These are phyloP conservation scores for Dunckerocampus dactyliophorus DNA, from an alignment of 2,113 vertebrate species.

Conservation along the genomic window DNA sequence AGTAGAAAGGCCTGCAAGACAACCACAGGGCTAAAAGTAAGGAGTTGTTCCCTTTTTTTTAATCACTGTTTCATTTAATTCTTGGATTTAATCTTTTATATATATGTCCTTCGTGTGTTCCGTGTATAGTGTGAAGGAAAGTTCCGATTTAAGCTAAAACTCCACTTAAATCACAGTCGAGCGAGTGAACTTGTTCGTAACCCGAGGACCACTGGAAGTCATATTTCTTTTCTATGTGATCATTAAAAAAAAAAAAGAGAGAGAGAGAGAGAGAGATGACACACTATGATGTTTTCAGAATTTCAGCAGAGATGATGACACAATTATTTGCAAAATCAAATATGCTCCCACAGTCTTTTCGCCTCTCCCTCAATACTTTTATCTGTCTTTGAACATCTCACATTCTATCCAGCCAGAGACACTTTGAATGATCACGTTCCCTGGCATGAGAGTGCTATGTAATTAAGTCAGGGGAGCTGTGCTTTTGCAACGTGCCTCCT, in stretches of 20 bases:
- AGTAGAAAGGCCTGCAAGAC: too few relatives aligned
- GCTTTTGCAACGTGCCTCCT: constrained; percentile 57
- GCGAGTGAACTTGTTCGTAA: too few relatives aligned
- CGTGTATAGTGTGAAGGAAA: too few relatives aligned
- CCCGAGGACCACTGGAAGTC: too few relatives aligned
- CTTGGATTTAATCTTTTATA: too few relatives aligned
- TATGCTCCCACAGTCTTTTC: constrained; percentile 1
- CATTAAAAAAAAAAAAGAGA: constrained; percentile 3
- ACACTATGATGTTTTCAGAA: constrained; percentile 30
- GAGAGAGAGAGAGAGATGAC: constrained; percentile 10
- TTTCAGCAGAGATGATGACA: constrained; percentile 43
- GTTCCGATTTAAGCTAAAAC: too few relatives aligned
- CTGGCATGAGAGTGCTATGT: constrained; percentile 66
- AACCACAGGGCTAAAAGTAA: too few relatives aligned
- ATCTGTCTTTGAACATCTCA: constrained; percentile 9
- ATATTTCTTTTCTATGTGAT: constrained; percentile 3
- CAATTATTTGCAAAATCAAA: constrained; percentile 45
- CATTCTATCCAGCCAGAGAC: constrained; percentile 44
- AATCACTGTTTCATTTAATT: too few relatives aligned
- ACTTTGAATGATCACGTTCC: constrained; percentile 72
- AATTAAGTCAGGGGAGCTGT: constrained; percentile 64
- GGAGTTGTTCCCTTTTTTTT: too few relatives aligned
- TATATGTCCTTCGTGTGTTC: too few relatives aligned
- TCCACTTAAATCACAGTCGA: too few relatives aligned
- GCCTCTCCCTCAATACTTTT: constrained; percentile 2